Evolutionary conservation across 2,113 vertebrate genomes (phyloP).

Genomic region (Rutilus rutilus): DNA sequence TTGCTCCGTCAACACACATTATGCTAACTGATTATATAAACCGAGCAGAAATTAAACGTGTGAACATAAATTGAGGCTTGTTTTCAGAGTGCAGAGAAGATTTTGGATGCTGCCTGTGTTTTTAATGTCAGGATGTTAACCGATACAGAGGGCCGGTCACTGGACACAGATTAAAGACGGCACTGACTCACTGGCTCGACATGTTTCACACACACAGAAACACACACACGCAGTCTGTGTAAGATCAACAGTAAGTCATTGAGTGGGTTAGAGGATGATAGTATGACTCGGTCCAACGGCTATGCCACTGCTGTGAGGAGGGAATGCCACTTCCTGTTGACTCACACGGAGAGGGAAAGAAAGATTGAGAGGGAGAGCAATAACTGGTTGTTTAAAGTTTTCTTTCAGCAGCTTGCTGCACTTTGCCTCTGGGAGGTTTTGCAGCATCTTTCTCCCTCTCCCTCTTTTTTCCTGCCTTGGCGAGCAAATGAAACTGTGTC

Average conservation of each 20-base stretch:
- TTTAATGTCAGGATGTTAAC: conserved; percentile 26
- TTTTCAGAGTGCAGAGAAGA: background rate
- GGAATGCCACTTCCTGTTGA: conserved; percentile 73
- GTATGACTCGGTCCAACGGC: conserved; percentile 27
- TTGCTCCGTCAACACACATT: conserved; percentile 32
- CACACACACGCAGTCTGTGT: background rate
- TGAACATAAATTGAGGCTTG: conserved; percentile 4
- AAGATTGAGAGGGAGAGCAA: conserved; percentile 18
- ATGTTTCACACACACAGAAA: background rate
- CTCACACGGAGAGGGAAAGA: conserved; percentile 55
- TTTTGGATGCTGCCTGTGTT: conserved; percentile 9
- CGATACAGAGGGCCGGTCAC: background rate
- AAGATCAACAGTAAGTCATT: conserved; percentile 1
- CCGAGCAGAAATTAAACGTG: background rate
- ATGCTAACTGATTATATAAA: conserved; percentile 33
- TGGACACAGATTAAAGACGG: conserved; percentile 4
- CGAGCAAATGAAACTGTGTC: no score
- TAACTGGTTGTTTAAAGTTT: conserved; percentile 17
- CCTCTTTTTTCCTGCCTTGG: background rate
- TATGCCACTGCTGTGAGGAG: conserved; percentile 41
- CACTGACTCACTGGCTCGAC: conserved; percentile 20
- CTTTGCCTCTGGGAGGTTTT: conserved; percentile 5
- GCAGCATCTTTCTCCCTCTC: background rate
- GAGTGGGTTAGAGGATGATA: conserved; percentile 8
- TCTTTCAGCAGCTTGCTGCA: conserved; percentile 3